Base-by-base conservation (phyloP, 2,113 vertebrate species). In the Lepidiolamprologus cunningtoni region DNA sequence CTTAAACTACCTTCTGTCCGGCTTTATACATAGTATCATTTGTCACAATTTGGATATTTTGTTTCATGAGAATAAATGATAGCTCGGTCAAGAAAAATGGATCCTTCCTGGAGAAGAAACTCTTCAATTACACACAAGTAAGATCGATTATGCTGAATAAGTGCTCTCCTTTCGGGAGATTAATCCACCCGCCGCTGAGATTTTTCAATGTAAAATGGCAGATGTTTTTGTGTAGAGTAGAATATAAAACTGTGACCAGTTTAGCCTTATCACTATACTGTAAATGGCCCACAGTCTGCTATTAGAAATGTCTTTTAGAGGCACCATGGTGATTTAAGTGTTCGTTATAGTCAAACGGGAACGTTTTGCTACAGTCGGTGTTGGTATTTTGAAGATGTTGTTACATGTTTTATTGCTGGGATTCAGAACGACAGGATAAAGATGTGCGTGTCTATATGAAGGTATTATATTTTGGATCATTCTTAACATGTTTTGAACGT, bases 231-330 rank as follows among this genome's bases (percentile, higher is more conserved):
- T 94, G 91, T 93, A 93, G 92, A 90, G 80, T 94, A 94, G 94
- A 89, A 83, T 88, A 89, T 90, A 26, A 89, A 92, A 92, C 95
- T 95, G 94, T 94, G 94, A 94, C 93, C 95, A 93, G 92, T 93
- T 90, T 93, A 93, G 95, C 94, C 95, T 94, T 95, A 94, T 91
- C 83, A 85, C 87, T 91, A 86, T 91, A 76, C 89, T 92, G 89
- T 90, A 89, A 78, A 81, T 90, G 91, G 63, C 90, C 92, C 89
- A 47, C 89, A 71, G 76, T 85, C 90, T 61, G 91, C 89, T 92
- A 87, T 71, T 92, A 91, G 87, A 93, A 33, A 42, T 33, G 83
- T 88, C 63, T 78, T 73, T 55, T 88, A 92, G 89, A 86, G 87
- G 87, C 88, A 10, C 87, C 31, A 45, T 84, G 84, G 93, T 93